Evolutionary conservation across 2,797 vertebrate species (phyloP).

Genomic region (Ambastaia sidthimunki): DNA sequence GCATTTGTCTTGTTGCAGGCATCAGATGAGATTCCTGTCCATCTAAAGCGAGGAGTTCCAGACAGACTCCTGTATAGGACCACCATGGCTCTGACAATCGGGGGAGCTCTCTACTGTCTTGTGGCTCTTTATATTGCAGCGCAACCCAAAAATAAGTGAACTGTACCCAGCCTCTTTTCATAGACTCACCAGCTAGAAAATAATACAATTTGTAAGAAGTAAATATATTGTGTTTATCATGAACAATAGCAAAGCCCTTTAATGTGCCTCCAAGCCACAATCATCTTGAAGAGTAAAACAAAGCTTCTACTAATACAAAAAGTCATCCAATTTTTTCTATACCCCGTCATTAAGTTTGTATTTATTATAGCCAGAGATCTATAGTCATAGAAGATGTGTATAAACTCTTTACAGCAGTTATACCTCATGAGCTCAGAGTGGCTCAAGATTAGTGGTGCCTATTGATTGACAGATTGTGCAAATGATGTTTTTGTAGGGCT

Average conservation of each 20-base stretch:
- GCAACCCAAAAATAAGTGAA: constrained; percentile 79
- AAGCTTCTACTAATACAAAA: neutral
- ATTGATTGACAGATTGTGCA: neutral
- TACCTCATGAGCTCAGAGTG: neutral
- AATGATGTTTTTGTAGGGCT: constrained; percentile 19
- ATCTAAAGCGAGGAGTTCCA: constrained; percentile 89
- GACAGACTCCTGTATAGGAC: constrained; percentile 94
- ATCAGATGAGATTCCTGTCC: constrained; percentile 85
- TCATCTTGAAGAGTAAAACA: neutral
- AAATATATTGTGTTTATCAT: constrained; percentile 18
- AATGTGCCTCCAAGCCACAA: neutral
- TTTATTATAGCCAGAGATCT: neutral
- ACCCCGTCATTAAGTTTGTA: neutral
- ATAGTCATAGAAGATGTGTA: neutral
- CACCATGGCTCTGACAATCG: constrained; percentile 94
- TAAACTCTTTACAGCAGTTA: neutral
- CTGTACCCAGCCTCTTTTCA: neutral
- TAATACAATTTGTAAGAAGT: constrained; percentile 10
- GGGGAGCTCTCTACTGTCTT: constrained; percentile 90
- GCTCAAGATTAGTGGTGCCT: neutral
- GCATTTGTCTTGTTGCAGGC: constrained; percentile 70
- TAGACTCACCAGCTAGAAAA: constrained; percentile 12
- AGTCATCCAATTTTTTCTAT: neutral
- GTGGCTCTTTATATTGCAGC: constrained; percentile 91
- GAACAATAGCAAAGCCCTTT: neutral